Evolutionary conservation across 2,797 vertebrate species (phyloP).

Genomic region (Cynopterus sphinx): DNA sequence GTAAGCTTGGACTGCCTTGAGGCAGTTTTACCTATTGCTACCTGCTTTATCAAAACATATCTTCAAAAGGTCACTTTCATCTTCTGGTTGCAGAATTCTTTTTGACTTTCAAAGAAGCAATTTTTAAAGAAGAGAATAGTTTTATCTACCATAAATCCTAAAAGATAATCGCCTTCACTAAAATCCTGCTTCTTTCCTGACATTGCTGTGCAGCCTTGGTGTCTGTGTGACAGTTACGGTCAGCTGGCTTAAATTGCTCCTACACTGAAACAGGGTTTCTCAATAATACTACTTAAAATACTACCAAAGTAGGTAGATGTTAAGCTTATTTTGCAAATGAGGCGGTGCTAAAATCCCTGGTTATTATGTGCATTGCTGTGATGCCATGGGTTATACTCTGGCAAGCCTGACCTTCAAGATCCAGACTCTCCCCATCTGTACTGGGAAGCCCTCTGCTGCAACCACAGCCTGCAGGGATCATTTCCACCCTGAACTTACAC

Average conservation of each 20-base stretch:
- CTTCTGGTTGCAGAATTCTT: conserved; percentile 3
- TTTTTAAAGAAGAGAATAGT: conserved; percentile 1
- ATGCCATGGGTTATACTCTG: not conserved
- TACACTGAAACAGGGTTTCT: not conserved
- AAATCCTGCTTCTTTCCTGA: not conserved
- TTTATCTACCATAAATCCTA: not conserved
- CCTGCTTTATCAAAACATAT: not conserved
- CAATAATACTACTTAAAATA: not conserved
- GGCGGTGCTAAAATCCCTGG: not conserved
- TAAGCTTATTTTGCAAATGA: not conserved
- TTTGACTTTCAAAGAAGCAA: not conserved
- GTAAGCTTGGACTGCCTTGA: conserved; percentile 82
- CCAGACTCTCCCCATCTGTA: not conserved
- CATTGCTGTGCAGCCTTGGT: not conserved
- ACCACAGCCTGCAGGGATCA: not conserved
- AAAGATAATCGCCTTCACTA: not conserved
- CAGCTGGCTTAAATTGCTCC: conserved; percentile 11
- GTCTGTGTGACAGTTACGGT: not conserved
- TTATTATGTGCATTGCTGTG: not conserved
- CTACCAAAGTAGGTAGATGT: not conserved
- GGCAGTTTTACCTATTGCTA: not conserved
- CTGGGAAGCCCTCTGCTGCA: not conserved
- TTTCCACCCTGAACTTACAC: not conserved
- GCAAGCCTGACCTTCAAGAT: not conserved
- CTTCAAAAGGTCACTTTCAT: not conserved